Evolutionary conservation across 1,140 invertebrate species (phyloP), one percentile per base, ranked within the genome.

Genomic region (Archivesica marissinica): DNA sequence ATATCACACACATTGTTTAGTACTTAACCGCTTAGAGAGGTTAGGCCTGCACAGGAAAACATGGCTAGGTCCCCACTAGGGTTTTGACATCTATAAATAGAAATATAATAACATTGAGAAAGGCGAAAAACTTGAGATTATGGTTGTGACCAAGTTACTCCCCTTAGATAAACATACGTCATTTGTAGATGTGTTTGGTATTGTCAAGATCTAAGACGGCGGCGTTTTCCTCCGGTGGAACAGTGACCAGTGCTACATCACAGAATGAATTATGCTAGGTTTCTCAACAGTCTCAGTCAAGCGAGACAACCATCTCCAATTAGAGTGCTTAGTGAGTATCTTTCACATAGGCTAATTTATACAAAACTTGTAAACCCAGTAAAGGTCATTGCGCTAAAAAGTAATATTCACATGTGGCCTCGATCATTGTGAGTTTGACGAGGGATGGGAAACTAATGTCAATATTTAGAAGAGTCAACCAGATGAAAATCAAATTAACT

Each of bases 271-370:
- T 94, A 93, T 85, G 54, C 66, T 13, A 87, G 91, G 61, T 93
- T 90, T 85, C 61, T 94, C 17, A 93, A 92, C 79, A 61, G 54
- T 9, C 28, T 90, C 9, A 90, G 89, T 35, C 28, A 84, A 52
- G 72, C 86, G 28, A 88, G 92, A 79, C 86, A 92, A 59, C 92
- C 93, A 1, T 93, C 92, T n/a, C 80, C 92, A 35, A 91, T 93
- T 4, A 88, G 93, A 79, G 92, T 92, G 66, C 54, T 93, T 64
- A 91, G 93, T 94, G 91, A 89, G 91, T 88, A 56, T 15, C 28
- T 23, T 56, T n/a, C 38, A 7, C 11, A 28, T 28, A 9, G 17
- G 13, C 11, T 28, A 33, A 9, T 28, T 33, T 33, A 28, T 66
- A 59, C 20, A 15, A 70, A 70, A 33, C 38, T 20, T 4, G n/a